These are phyloP conservation scores for Tenthredo mesomela DNA, from an alignment of 2,888 invertebrate genomes.

Conservation along the genomic window DNA sequence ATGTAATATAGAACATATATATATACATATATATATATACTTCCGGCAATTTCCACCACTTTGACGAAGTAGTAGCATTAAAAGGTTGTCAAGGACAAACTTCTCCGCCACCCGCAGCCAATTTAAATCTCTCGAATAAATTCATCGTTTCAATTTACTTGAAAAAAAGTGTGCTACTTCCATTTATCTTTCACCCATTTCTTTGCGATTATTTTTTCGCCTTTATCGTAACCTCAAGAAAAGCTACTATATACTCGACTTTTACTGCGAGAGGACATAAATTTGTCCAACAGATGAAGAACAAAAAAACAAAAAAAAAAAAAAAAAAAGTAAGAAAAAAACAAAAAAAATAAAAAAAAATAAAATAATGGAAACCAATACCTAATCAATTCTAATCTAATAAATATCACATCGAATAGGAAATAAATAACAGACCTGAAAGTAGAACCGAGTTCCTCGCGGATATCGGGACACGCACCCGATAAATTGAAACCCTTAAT, in stretches of 20 bases:
- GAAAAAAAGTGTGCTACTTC: constrained; percentile 15
- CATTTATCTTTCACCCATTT: constrained; percentile 11
- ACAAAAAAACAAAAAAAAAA: background rate
- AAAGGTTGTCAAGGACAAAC: constrained; percentile 49
- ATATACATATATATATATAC: constrained; percentile 24
- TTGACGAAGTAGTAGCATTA: constrained; percentile 46
- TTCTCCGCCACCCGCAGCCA: constrained; percentile 45
- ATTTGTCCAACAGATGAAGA: background rate
- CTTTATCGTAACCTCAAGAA: background rate
- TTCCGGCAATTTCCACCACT: constrained; percentile 48
- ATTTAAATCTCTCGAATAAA: constrained; percentile 50
- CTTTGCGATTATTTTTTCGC: background rate
- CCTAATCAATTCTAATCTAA: constrained; percentile 73
- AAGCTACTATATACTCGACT: background rate
- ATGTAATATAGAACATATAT: constrained; percentile 2
- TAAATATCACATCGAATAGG: constrained; percentile 74
- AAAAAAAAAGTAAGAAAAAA: background rate
- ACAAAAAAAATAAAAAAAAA: background rate
- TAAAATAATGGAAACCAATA: background rate
- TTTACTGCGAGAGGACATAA: background rate
- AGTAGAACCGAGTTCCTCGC: constrained; percentile 54
- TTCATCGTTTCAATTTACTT: constrained; percentile 48
- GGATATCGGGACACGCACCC: constrained; percentile 62
- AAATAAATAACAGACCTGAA: constrained; percentile 73
- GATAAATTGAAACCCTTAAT: constrained; percentile 68